These are phyloP conservation scores for Junco hyemalis DNA, from an alignment of 2,113 vertebrate species.

Conservation along the genomic window DNA sequence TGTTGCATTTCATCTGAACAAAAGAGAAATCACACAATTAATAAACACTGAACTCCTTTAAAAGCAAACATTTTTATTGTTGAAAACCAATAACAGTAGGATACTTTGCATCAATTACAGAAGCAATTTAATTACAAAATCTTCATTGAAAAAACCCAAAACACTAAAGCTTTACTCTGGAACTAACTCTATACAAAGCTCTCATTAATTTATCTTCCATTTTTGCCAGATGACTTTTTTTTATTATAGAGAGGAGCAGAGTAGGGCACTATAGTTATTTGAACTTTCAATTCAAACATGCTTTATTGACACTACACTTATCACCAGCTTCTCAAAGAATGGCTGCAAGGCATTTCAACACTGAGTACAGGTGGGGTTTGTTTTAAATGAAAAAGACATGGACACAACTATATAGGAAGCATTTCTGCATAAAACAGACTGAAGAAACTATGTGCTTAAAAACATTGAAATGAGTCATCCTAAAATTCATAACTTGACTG, in stretches of 20 bases:
- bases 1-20: constrained; percentile 44
- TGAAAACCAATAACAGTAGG: not conserved
- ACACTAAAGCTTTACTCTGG: not conserved
- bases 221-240: not conserved
- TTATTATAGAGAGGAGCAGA: not conserved
- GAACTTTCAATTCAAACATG: not conserved
- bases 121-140: not conserved
- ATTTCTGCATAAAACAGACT: not conserved
- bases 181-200: not conserved
- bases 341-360: not conserved
- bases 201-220: not conserved
- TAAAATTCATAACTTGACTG: not conserved
- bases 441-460: not conserved
- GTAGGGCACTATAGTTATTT: not conserved
- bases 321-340: not conserved
- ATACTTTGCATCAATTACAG: not conserved
- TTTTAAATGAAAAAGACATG: not conserved
- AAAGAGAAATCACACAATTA: not conserved
- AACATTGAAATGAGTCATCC: not conserved
- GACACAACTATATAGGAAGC: not conserved
- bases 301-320: not conserved
- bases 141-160: not conserved
- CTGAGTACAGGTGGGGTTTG: not conserved
- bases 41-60: not conserved
- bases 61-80: not conserved